These are phyloP conservation scores for Spea bombifrons DNA, from an alignment of 2,113 vertebrate genomes.

Conservation along the genomic window DNA sequence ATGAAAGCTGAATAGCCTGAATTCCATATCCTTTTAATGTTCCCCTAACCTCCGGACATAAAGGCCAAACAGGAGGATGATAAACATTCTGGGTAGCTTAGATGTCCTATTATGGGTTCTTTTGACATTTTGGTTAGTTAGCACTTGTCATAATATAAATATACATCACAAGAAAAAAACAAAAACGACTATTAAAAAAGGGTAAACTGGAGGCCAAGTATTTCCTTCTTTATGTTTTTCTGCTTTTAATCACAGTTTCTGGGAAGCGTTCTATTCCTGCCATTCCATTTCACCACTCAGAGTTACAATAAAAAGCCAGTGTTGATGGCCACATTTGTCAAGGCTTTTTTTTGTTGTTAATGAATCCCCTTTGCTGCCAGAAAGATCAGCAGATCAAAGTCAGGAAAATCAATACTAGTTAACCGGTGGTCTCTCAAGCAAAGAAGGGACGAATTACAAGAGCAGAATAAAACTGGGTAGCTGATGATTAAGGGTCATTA, in stretches of 20 bases:
- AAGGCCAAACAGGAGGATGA: no score
- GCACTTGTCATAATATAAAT: neutral
- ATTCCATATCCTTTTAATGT: no score
- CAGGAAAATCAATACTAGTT: constrained; percentile 30
- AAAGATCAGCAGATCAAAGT: constrained; percentile 24
- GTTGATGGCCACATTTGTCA: neutral
- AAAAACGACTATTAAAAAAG: neutral
- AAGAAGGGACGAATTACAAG: constrained; percentile 5
- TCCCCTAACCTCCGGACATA: no score
- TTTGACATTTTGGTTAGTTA: neutral
- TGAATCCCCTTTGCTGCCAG: constrained; percentile 9
- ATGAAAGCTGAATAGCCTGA: no score
- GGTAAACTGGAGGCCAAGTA: no score
- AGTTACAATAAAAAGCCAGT: neutral
- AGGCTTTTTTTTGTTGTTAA: constrained; percentile 14
- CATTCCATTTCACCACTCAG: neutral
- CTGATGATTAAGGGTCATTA: constrained; percentile 32
- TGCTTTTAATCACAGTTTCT: no score
- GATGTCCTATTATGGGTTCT: neutral
- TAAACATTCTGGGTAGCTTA: no score
- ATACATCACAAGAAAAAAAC: neutral
- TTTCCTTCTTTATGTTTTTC: neutral
- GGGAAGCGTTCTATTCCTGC: neutral
- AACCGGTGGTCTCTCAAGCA: constrained; percentile 26
- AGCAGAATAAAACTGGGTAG: neutral